These are phyloP conservation scores for Phengaris arion DNA, from an alignment of 2,888 invertebrate genomes.

Conservation along the genomic window DNA sequence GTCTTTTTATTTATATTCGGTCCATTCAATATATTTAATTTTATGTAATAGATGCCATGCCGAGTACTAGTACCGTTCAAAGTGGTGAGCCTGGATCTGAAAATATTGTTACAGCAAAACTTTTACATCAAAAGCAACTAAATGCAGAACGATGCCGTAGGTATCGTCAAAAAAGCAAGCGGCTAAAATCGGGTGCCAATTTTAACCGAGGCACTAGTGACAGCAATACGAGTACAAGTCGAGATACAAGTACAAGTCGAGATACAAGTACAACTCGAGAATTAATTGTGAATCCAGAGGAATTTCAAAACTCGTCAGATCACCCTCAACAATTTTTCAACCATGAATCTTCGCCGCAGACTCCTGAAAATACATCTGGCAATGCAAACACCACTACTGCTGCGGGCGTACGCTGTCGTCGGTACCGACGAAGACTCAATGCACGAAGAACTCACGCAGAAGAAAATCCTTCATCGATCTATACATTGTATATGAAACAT, in stretches of 20 bases:
- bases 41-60: slow-evolving; percentile 34
- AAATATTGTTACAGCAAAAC: background rate
- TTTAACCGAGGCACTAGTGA: background rate
- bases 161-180: background rate
- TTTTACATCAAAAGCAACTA: background rate
- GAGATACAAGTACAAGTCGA: too few relatives aligned
- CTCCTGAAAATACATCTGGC: too few relatives aligned
- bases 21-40: slow-evolving; percentile 36
- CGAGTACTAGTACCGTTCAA: slow-evolving; percentile 34
- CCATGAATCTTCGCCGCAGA: too few relatives aligned
- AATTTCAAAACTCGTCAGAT: too few relatives aligned
- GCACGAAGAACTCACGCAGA: too few relatives aligned
- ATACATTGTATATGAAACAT: too few relatives aligned
- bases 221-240: slow-evolving; percentile 33
- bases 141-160: background rate
- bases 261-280: too few relatives aligned
- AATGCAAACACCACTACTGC: too few relatives aligned
- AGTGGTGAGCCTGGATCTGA: slow-evolving; percentile 18
- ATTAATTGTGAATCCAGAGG: slow-evolving; percentile 36
- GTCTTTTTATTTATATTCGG: slow-evolving; percentile 30
- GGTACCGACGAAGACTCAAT: too few relatives aligned
- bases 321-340: too few relatives aligned
- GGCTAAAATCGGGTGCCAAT: background rate
- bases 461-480: too few relatives aligned
- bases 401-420: too few relatives aligned